Base-by-base conservation (phyloP, 2,797 vertebrate genomes). In the Epinephelus awoara region DNA sequence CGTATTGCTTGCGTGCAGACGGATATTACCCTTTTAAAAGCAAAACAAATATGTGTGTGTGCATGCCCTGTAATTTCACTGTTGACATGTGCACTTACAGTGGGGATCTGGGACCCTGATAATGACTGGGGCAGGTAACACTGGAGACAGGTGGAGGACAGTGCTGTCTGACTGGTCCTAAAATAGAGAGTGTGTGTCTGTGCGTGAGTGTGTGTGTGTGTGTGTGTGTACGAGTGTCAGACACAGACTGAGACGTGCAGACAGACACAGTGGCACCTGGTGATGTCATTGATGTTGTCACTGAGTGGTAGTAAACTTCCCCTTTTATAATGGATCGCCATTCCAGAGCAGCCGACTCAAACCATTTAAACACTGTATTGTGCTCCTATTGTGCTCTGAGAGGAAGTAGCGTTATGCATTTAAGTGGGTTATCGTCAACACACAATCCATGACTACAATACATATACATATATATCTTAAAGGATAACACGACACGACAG, bases 61-160 rank as follows among this genome's bases (percentile, higher is more conserved):
- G 78, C 27, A 19, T 72, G 87, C 91, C 93, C 92, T 95, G 87
- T 94, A 94, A 95, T 95, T 93, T 92, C 12, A 59, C 86, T 90
- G 93, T 92, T 95, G 92, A 94, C 93, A 94, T 91, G 93, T 93
- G 94, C 93, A 94, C 93, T 94, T 94, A 94, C 88, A 91, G 88
- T 79, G 79, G 85, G 91, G 91, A 88, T 93, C 74, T 67, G 80
- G 90, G 89, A 91, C 93, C 90, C 82, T 82, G 80, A 66, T 95
- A 95, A 95, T 95, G 91, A 94, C 90, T 87, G 89, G 92, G 91
- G 83, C 89, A 92, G 91, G 90, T 91, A 92, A 85, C 56, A 46
- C 76, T 88, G 88, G 90, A 94, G 94, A 94, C 93, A 93, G 93
- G 92, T 94, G 94, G 90, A 92, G 84, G 90, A 87, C 80, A 65